These are phyloP conservation scores for Actinopyga echinites DNA, from an alignment of 53 echinoderm and acorn worm species.

Conservation along the genomic window DNA sequence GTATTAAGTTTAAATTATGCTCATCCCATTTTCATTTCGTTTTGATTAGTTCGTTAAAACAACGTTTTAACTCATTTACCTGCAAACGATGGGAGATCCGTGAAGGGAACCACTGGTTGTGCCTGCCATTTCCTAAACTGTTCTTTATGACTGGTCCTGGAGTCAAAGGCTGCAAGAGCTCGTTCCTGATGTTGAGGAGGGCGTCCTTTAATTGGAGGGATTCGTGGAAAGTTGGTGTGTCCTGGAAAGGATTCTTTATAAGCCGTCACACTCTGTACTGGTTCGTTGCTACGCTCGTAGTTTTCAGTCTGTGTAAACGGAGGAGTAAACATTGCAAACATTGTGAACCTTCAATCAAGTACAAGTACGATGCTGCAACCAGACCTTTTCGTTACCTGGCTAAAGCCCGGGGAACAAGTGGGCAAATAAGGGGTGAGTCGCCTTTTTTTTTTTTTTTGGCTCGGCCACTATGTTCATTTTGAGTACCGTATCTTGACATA, in stretches of 20 bases:
- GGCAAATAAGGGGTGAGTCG: too few species aligned
- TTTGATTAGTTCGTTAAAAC: too few species aligned
- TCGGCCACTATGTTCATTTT: too few species aligned
- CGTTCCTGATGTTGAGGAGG: slow-evolving; percentile 61
- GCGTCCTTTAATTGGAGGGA: slow-evolving; percentile 52
- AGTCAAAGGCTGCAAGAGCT: slow-evolving; percentile 85
- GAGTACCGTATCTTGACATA: too few species aligned
- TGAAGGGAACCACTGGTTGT: slow-evolving; percentile 73
- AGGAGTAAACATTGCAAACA: too few species aligned
- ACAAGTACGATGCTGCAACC: too few species aligned
- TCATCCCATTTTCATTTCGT: too few species aligned
- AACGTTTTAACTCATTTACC: slow-evolving; percentile 63
- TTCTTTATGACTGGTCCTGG: slow-evolving; percentile 85
- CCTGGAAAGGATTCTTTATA: slow-evolving; percentile 82
- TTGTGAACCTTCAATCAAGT: too few species aligned
- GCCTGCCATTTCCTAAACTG: slow-evolving; percentile 75
- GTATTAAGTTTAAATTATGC: too few species aligned
- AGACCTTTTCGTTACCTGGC: too few species aligned
- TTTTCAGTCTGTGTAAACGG: slow-evolving; percentile 72
- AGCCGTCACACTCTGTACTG: slow-evolving; percentile 68
- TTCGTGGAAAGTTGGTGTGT: slow-evolving; percentile 80
- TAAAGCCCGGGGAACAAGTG: too few species aligned
- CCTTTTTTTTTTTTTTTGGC: too few species aligned
- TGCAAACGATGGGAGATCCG: slow-evolving; percentile 94
- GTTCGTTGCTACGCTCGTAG: slow-evolving; percentile 69